Evolutionary conservation across 2,797 vertebrate species (phyloP).

Genomic region (Florisuga fusca): DNA sequence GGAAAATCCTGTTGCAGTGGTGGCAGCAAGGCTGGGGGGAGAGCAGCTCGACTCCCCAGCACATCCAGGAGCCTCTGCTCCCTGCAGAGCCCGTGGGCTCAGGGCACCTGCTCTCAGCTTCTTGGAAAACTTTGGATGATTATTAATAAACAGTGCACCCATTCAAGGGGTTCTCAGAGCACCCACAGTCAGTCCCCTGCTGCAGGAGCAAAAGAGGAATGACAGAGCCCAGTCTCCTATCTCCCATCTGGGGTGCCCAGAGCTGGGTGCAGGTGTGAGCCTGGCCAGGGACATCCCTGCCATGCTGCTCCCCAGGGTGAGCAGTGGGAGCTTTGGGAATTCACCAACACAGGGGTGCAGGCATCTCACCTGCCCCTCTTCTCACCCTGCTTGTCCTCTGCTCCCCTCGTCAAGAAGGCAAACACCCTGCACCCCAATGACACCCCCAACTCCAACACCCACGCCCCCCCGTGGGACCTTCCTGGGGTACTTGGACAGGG

Average conservation of each 20-base stretch:
- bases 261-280: not conserved
- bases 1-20: not conserved
- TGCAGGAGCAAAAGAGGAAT: not conserved
- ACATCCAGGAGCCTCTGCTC: not conserved
- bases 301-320: not conserved
- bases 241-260: not conserved
- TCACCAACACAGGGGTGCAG: not conserved
- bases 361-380: not conserved
- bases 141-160: not conserved
- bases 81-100: not conserved
- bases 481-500: rapidly evolving
- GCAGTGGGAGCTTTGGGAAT: not conserved
- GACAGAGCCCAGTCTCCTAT: not conserved
- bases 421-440: not conserved
- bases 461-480: rapidly evolving
- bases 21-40: not conserved
- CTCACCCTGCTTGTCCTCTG: not conserved
- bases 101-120: not conserved
- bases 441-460: rapidly evolving
- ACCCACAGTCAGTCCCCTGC: not conserved
- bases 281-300: not conserved
- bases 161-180: not conserved
- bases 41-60: not conserved
- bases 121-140: slow-evolving; percentile 13
- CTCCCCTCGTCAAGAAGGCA: not conserved